A percentile compares a stretch with the other conserved stretches of the same genome.
These are phyloP conservation scores for Noctua janthina DNA, from an alignment of 2,888 invertebrate species.

Conservation along the genomic window DNA sequence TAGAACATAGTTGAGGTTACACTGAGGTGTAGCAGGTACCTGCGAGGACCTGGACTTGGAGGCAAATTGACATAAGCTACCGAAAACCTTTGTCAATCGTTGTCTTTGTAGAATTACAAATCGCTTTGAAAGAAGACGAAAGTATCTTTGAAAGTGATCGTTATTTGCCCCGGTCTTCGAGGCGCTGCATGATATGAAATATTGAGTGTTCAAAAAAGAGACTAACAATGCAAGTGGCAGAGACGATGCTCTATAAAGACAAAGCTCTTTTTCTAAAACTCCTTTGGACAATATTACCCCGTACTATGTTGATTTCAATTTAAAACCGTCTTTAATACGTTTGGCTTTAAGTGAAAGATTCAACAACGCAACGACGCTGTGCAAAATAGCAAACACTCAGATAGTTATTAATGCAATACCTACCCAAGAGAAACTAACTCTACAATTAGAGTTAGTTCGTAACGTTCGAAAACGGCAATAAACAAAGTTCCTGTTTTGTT, in stretches of 20 bases:
- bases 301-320: not conserved
- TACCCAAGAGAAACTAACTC: not conserved
- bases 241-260: not conserved
- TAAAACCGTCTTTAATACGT: not conserved
- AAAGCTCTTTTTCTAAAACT: not conserved
- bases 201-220: not conserved
- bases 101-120: not conserved
- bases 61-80: not conserved
- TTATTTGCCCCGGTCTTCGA: not conserved
- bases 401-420: not conserved
- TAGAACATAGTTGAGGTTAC: not conserved
- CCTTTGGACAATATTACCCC: not conserved
- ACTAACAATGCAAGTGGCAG: not conserved
- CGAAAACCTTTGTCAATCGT: not conserved
- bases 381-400: not conserved
- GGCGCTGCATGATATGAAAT: not conserved
- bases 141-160: not conserved
- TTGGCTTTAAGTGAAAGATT: not conserved
- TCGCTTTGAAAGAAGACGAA: not conserved
- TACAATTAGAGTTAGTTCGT: no score
- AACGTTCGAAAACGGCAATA: not conserved
- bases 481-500: slow-evolving; percentile 5
- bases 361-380: not conserved
- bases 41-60: not conserved
- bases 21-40: not conserved